Evolutionary conservation across 1,140 invertebrate species (phyloP).

Genomic region (Tetragonula clypearis): DNA sequence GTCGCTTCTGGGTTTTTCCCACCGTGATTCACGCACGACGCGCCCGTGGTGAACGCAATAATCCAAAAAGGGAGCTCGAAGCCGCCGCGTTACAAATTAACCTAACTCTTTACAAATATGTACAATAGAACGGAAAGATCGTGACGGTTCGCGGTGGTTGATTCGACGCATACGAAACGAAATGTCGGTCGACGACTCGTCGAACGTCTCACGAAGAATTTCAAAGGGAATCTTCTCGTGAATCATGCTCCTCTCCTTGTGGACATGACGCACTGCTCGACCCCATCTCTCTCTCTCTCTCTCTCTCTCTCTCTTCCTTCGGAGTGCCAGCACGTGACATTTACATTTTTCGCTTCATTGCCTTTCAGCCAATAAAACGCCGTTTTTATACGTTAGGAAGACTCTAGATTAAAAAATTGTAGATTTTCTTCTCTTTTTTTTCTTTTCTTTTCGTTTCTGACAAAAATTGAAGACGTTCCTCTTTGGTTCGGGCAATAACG

Average conservation of each 20-base stretch:
- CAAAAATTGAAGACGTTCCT: not conserved
- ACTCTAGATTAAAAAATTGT: not conserved
- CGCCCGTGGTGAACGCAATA: not conserved
- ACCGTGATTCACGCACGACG: not conserved
- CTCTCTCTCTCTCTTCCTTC: not conserved
- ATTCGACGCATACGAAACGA: slow-evolving; percentile 49
- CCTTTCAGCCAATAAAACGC: not conserved
- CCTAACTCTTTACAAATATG: slow-evolving; percentile 80
- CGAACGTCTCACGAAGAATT: slow-evolving; percentile 18
- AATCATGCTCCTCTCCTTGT: slow-evolving; percentile 53
- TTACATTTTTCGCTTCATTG: not conserved
- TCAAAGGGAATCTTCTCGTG: slow-evolving; percentile 38
- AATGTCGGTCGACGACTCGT: slow-evolving; percentile 47
- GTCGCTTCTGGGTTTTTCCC: slow-evolving; percentile 14
- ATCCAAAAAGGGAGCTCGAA: slow-evolving; percentile 1
- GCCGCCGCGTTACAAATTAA: slow-evolving; percentile 50
- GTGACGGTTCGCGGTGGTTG: not conserved
- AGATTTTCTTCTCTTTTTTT: too few species aligned
- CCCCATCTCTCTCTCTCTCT: too few species aligned
- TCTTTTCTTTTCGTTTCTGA: not conserved
- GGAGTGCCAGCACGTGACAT: not conserved
- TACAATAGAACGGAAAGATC: slow-evolving; percentile 76
- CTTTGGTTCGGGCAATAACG: not conserved
- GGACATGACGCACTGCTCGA: not conserved
- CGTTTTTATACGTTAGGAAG: not conserved